phyloP scores from a whole-genome alignment of 2,888 invertebrate genomes.

The Teleiodes luculella region DNA sequence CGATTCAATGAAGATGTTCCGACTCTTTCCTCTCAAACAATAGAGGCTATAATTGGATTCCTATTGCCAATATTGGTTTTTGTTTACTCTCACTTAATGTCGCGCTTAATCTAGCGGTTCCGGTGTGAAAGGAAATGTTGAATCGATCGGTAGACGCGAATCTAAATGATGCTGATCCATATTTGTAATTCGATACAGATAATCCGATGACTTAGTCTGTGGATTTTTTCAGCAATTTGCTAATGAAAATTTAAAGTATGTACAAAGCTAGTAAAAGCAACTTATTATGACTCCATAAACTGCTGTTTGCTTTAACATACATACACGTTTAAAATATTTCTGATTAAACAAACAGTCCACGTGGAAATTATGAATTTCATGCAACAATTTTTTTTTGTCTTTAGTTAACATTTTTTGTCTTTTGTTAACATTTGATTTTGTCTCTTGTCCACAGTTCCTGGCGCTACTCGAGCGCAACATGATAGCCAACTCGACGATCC shows the following conservation, averaged over 20 bases:
- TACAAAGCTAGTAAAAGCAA: no score
- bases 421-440: not conserved
- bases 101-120: not conserved
- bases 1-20: no score
- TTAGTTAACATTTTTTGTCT: not conserved
- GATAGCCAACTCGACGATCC: slow-evolving; percentile 85
- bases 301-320: no score
- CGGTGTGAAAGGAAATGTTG: not conserved
- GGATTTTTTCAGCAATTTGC: no score
- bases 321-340: no score
- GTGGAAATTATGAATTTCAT: no score
- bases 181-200: not conserved
- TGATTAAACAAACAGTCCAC: no score
- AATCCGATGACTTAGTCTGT: no score
- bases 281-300: no score
- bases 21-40: slow-evolving; percentile 10
- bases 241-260: no score
- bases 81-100: not conserved
- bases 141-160: not conserved
- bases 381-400: not conserved
- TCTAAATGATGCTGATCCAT: not conserved
- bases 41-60: not conserved
- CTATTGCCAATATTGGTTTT: slow-evolving; percentile 4
- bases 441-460: slow-evolving; percentile 83
- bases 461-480: slow-evolving; percentile 84